Base-by-base conservation (phyloP, 2,888 invertebrate genomes). In the Caenorhabditis doughertyi region DNA sequence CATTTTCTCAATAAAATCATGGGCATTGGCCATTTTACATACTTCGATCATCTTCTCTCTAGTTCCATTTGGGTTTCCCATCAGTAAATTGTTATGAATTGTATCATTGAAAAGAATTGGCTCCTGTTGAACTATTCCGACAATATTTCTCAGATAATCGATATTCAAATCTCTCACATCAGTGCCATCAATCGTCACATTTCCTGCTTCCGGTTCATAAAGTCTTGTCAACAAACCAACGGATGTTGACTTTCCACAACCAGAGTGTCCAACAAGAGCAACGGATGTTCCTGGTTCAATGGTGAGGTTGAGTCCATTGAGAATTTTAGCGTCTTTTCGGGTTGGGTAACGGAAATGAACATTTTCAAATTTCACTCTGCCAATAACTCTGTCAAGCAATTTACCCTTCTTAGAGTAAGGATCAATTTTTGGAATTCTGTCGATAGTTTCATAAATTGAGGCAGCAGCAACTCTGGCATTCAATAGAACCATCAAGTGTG, bases 51-150 rank as follows among this genome's bases (percentile, higher is more conserved):
- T 88, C 53, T 89, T 68, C 27, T 87, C 86, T 39, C 76, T 42
- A 0, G 87, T 81, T n/a, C 86, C 82, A 2, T 79, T 68, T 9
- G 85, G 84, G n/a, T 84, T 84, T 56, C 90, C 90, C 18, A 86
- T 53, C 2, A 81, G 67, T 0, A 90, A 49, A 53, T 86, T 88
- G 29, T 84, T 81, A 9, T 82, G 85, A 25, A 90, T 84, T 13
- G 89, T 88, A 23, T 85, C 89, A 71, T 88, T 85, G 83, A 90
- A 90, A 13, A 90, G 62, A 13, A 82, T 76, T 13, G 90, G 90
- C 42, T 90, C 90, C 62, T 90, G 90, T 56, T 87, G 87, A 1
- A 90, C 90, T 11, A 90, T 87, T 56, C 90, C 90, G 16, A 90
- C 82, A 3, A 79, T 60, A 39, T 83, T 87, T 35, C 90, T 51